A percentile compares a stretch with the other conserved stretches of the same genome.
Evolutionary conservation across 2,888 invertebrate genomes (phyloP).

Genomic region (Noctua comes): DNA sequence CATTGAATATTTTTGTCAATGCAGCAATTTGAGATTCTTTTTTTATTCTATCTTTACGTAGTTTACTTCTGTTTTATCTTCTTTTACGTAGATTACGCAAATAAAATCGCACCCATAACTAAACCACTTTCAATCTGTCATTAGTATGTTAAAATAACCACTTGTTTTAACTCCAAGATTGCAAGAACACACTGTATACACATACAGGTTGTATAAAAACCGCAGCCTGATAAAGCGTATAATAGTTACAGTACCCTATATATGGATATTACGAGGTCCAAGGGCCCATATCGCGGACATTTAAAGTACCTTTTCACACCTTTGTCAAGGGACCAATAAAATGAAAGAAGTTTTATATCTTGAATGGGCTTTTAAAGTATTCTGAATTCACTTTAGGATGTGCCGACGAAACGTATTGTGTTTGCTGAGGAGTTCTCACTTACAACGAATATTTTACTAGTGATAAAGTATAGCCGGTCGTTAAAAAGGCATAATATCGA

Average conservation of each 20-base stretch:
- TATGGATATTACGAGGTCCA: conserved; percentile 48
- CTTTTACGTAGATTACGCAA: not conserved
- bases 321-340: conserved; percentile 57
- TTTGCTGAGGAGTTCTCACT: conserved; percentile 17
- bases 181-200: conserved; percentile 32
- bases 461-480: not conserved
- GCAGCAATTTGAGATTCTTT: not conserved
- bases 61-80: not conserved
- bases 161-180: not conserved
- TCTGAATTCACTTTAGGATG: conserved; percentile 38
- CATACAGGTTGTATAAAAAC: conserved; percentile 28
- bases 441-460: not conserved
- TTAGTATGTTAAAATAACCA: not conserved
- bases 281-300: conserved; percentile 33
- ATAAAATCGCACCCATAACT: not conserved
- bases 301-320: conserved; percentile 65
- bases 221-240: conserved; percentile 37
- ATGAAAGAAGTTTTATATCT: conserved; percentile 51
- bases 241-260: conserved; percentile 49
- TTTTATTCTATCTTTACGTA: not conserved
- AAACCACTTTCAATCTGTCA: not conserved
- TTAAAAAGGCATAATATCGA: not conserved
- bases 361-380: conserved; percentile 55
- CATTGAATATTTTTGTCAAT: not conserved
- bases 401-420: conserved; percentile 40